phyloP scores from a whole-genome alignment of 2,113 vertebrate genomes.

The mouse (Mus musculus) region DNA sequence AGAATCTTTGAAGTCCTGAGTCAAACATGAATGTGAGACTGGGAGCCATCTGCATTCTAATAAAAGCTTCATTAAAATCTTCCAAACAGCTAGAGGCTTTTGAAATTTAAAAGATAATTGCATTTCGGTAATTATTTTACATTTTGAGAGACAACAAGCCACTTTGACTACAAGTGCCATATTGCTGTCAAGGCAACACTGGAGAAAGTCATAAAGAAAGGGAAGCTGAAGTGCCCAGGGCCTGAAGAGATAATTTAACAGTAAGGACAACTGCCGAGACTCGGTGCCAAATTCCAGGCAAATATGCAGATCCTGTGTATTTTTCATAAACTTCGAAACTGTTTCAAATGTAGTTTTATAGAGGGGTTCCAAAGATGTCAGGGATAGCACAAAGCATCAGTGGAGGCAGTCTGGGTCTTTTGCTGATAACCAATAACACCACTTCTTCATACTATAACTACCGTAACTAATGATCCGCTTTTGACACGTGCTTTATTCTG shows the following conservation, averaged over 20 bases:
- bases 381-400: not conserved
- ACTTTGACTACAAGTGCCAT: constrained; percentile 17
- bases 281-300: not conserved
- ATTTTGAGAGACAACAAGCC: constrained; percentile 5
- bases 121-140: constrained; percentile 57
- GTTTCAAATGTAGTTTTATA: not conserved
- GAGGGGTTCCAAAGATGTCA: not conserved
- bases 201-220: constrained; percentile 23
- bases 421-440: not conserved
- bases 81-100: constrained; percentile 55
- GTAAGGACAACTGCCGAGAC: constrained; percentile 22
- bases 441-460: not conserved
- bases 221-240: not conserved
- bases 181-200: constrained; percentile 23
- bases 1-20: not conserved
- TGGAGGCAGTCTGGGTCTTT: not conserved
- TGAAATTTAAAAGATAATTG: constrained; percentile 69
- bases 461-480: not conserved
- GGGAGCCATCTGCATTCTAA: constrained; percentile 41
- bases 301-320: not conserved
- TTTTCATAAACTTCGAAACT: constrained; percentile 7
- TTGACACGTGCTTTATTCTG: not conserved
- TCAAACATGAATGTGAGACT: constrained; percentile 62
- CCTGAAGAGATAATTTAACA: constrained; percentile 28
- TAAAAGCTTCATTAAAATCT: constrained; percentile 57